Evolutionary conservation across 2,888 invertebrate species (phyloP).

Genomic region (Disparrhopalites patrizii): DNA sequence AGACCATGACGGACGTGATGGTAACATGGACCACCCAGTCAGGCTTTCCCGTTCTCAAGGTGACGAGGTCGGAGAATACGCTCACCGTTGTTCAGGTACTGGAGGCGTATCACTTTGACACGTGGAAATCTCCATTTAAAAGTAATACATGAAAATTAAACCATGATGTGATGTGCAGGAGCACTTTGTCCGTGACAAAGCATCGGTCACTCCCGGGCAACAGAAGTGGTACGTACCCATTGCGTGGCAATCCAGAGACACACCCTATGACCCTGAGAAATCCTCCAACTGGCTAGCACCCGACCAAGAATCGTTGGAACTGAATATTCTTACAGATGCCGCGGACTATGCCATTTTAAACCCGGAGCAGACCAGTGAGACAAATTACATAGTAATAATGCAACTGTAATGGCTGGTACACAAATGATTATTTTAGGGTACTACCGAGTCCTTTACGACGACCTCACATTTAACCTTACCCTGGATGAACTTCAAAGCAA

Average conservation of each 20-base stretch:
- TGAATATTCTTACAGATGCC: background rate
- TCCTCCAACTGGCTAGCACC: background rate
- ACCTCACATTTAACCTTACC: conserved; percentile 23
- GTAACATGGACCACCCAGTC: conserved; percentile 36
- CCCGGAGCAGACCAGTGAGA: conserved; percentile 34
- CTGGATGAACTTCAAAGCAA: conserved; percentile 28
- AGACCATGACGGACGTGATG: conserved; percentile 24
- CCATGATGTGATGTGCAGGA: background rate
- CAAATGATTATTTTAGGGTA: conserved; percentile 29
- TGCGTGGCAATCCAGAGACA: background rate
- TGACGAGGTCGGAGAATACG: background rate
- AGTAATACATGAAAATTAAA: background rate
- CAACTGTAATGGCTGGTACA: background rate
- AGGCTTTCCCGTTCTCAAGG: conserved; percentile 34
- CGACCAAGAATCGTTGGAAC: background rate
- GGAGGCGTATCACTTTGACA: background rate
- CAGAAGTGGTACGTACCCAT: conserved; percentile 12
- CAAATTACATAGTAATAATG: background rate
- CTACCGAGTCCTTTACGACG: conserved; percentile 39
- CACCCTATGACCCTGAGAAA: background rate
- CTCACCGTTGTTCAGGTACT: conserved; percentile 9
- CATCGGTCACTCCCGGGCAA: background rate
- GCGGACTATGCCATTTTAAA: conserved; percentile 33
- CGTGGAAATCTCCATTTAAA: background rate
- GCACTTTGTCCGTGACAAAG: conserved; percentile 1